Percentiles rank a stretch among this genome's conserved stretches.
phyloP scores from a whole-genome alignment of 2,113 vertebrate genomes.

The Stegostoma tigrinum region DNA sequence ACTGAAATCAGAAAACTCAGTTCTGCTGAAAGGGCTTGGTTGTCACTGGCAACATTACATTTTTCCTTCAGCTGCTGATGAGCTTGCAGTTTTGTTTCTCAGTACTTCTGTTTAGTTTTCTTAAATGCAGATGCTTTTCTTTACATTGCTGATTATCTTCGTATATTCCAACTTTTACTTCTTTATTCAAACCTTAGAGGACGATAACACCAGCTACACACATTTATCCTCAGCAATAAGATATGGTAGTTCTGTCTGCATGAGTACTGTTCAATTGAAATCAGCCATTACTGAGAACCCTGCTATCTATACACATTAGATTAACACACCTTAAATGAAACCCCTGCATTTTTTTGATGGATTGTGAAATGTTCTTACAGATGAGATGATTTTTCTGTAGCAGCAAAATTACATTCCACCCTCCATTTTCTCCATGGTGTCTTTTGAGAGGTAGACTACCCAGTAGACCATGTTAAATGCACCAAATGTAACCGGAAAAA shows the following conservation, averaged over 20 bases:
- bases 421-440: slow-evolving; percentile 81
- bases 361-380: slow-evolving; percentile 7
- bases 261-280: neutral
- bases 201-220: neutral
- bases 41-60: neutral
- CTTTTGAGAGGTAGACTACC: slow-evolving; percentile 98
- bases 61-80: neutral
- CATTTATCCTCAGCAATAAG: neutral
- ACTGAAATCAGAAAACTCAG: neutral
- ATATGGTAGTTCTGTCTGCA: neutral
- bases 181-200: neutral
- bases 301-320: neutral
- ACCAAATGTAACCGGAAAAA: slow-evolving; percentile 94
- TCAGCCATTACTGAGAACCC: neutral
- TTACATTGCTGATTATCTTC: neutral
- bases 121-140: neutral
- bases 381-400: slow-evolving; percentile 39
- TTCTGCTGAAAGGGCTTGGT: neutral
- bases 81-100: neutral
- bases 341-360: slow-evolving; percentile 28
- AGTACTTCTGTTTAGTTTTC: neutral
- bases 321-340: slow-evolving; percentile 32
- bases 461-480: slow-evolving; percentile 99
- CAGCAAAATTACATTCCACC: slow-evolving; percentile 66
- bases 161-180: neutral